Conservation (phyloP, 1,140 invertebrate genomes). For the Zaprionus inermis region DNA sequence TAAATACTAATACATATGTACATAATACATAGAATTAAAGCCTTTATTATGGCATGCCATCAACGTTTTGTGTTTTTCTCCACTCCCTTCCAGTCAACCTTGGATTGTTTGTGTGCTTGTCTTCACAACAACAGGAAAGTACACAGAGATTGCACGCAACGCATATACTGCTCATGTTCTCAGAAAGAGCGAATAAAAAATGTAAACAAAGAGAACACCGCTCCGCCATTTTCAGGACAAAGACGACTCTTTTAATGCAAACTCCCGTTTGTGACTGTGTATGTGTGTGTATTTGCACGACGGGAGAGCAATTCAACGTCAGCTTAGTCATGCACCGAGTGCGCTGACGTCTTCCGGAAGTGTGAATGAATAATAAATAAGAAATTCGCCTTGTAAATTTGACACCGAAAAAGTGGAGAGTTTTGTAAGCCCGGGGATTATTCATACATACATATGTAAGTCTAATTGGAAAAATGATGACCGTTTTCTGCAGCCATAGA, state of each 20-base stretch:
- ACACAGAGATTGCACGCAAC: slow-evolving; percentile 1
- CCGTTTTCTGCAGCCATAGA: not conserved
- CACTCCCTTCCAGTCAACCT: too few relatives aligned
- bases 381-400: slow-evolving; percentile 10
- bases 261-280: not conserved
- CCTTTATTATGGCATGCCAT: not conserved
- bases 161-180: not conserved
- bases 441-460: slow-evolving; percentile 3
- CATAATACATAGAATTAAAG: not conserved
- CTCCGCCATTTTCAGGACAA: slow-evolving; percentile 28
- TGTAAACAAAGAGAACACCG: slow-evolving; percentile 34
- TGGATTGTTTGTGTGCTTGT: not conserved
- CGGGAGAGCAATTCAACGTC: not conserved
- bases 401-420: not conserved
- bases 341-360: slow-evolving; percentile 25
- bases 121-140: not conserved
- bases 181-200: slow-evolving; percentile 10
- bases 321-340: slow-evolving; percentile 29
- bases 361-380: slow-evolving; percentile 32
- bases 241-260: slow-evolving; percentile 31
- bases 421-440: not conserved
- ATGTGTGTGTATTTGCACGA: not conserved
- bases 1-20: not conserved
- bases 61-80: too few relatives aligned
- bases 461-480: slow-evolving; percentile 14